Percentiles rank a stretch among this genome's conserved stretches.
phyloP scores from a whole-genome alignment of 2,888 invertebrate species.

The Thera obeliscata region DNA sequence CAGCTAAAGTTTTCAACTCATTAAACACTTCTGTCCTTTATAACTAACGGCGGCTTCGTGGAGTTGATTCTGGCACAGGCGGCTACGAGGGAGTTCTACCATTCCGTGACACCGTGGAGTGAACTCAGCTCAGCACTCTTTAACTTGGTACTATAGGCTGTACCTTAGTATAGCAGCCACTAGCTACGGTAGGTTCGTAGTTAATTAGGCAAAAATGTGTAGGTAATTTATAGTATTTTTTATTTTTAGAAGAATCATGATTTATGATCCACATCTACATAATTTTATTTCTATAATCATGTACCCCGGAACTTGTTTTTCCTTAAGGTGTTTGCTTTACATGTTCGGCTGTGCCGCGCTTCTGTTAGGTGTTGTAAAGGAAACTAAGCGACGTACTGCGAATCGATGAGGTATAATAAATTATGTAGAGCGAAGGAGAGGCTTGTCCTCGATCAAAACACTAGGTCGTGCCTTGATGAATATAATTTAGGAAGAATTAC shows the following conservation, averaged over 20 bases:
- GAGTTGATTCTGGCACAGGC: too few species aligned
- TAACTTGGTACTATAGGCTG: too few species aligned
- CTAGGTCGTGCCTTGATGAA: constrained; percentile 7
- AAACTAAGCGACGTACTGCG: constrained; percentile 7
- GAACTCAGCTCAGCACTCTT: too few species aligned
- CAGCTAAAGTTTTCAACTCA: too few species aligned
- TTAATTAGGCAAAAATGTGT: not conserved
- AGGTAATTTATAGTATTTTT: not conserved
- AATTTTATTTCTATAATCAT: not conserved
- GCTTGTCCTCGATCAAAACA: constrained; percentile 16
- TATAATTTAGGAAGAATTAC: constrained; percentile 11
- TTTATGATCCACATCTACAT: not conserved
- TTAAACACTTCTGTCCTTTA: too few species aligned
- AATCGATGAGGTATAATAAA: not conserved
- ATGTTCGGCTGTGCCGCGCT: not conserved
- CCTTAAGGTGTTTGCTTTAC: constrained; percentile 20
- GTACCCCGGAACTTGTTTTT: constrained; percentile 8
- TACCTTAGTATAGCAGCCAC: too few species aligned
- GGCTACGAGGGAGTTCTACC: too few species aligned
- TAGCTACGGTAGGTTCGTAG: too few species aligned
- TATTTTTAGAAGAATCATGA: not conserved
- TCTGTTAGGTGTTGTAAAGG: not conserved
- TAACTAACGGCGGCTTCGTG: too few species aligned
- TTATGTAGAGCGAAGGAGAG: constrained; percentile 18
- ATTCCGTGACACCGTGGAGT: too few species aligned